Base-by-base conservation (phyloP, 2,113 vertebrate species). In the Oreotrochilus melanogaster region DNA sequence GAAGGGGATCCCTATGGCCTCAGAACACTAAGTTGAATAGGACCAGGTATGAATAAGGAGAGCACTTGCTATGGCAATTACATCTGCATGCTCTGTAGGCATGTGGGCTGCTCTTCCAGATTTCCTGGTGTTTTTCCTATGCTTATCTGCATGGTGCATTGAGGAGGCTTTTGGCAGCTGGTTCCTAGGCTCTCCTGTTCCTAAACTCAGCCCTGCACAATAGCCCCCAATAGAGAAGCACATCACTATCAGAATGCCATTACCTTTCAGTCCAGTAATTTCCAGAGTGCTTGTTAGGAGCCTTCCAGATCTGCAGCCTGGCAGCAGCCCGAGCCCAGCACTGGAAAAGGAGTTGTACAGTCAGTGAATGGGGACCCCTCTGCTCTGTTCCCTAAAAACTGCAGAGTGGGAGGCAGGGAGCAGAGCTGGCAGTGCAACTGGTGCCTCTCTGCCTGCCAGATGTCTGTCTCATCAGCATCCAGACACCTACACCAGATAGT, bases 91-190 rank as follows among this genome's bases (percentile, higher is more conserved):
- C 43, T 71, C 71, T 60, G 74, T 60, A 57, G 71, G 61, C 51
- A 39, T 2, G 43, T 58, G 62, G 48, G 62, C 92, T 71, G 53
- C 78, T 69, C 2, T 64, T 89, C 65, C 86, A 88, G 57, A 61
- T 21, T 82, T 70, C 54, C 43, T 71, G 66, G 37, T 86, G 82
- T 16, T 95, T 94, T 92, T 89, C 33, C 39, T 88, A 62, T 88
- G 73, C 70, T 93, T 85, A 78, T 93, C 86, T 84, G 23, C 69
- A 39, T 21, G 65, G 69, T 51, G 58, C 47, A 35, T 0, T 42
- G 80, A 81, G 69, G 69, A 84, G 69, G 33, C 23, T 95, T 80
- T 89, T 87, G 87, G 84, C 84, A 85, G 47, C 51, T 74, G 31
- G 7, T 31, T 81, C 47, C 37, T 19, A 37, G n/a, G 50, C 58